Evolutionary conservation across 2,797 vertebrate genomes (phyloP), one percentile per base, ranked within the genome.

Genomic region (Lateolabrax maculatus): DNA sequence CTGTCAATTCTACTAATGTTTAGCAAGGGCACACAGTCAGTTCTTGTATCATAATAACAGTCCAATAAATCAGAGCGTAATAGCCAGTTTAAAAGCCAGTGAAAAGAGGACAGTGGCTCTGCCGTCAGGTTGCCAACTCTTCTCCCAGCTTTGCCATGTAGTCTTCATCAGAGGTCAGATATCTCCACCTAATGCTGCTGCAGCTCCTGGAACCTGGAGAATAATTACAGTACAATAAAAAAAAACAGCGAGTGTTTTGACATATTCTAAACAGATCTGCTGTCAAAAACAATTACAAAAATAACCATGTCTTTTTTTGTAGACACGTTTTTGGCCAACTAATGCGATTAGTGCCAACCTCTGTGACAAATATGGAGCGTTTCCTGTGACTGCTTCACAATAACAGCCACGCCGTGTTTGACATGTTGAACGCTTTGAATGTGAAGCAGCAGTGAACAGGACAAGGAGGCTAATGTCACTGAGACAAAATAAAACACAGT

Each of bases 131-230:
- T 29, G 34, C 34, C 39, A 58, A 51, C 72, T 74, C 60, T 23
- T 48, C 70, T 81, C 58, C 61, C 71, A 71, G 44, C 46, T 85
- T 69, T 73, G 39, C 4, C 61, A 7, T 58, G 46, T 67, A 13
- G 66, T 88, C 72, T 73, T 86, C 65, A 71, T 76, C 77, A 68
- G 76, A 65, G 21, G 79, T 85, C 82, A 75, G 37, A 39, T 8
- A 25, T 76, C 71, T 77, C 31, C 68, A 51, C 11, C 53, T 16
- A 25, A 27, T 60, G 48, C 71, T 60, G 74, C 83, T 73, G 77
- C 78, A 77, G 53, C 69, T 84, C 68, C 61, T 90, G 79, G 84
- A 90, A 87, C 79, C 87, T 86, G 65, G 25, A 73, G 75, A 16
- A 53, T 27, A 57, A 70, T 31, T 0, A 31, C 18, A 55, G 16